phyloP scores from a whole-genome alignment of 2,797 vertebrate genomes.

The Odontamblyopus lacepedii region DNA sequence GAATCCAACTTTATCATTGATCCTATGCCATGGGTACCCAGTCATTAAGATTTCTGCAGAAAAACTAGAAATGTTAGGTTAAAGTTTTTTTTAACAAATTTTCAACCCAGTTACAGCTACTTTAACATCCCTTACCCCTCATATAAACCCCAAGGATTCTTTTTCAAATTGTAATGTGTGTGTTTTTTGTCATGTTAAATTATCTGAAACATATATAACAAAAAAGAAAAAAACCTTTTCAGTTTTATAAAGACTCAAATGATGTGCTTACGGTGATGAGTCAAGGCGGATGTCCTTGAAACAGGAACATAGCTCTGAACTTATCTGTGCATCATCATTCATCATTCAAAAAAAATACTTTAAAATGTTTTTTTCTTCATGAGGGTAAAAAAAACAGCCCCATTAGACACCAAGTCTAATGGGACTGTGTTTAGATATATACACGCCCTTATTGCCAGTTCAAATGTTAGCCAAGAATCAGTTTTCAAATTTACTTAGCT shows the following conservation, averaged over 20 bases:
- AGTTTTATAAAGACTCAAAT: not conserved
- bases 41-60: too few relatives aligned
- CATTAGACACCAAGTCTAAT: not conserved
- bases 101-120: too few relatives aligned
- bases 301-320: not conserved
- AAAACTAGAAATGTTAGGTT: too few relatives aligned
- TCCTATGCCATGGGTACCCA: too few relatives aligned
- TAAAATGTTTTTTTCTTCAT: not conserved
- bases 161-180: too few relatives aligned
- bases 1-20: too few relatives aligned
- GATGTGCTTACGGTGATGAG: not conserved
- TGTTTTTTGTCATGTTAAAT: too few relatives aligned
- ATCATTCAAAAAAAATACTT: not conserved
- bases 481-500: not conserved
- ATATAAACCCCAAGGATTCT: too few relatives aligned
- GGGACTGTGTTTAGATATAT: not conserved
- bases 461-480: not conserved
- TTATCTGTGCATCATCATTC: not conserved
- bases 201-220: too few relatives aligned
- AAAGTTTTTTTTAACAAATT: too few relatives aligned
- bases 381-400: not conserved
- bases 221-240: too few relatives aligned
- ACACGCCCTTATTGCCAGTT: not conserved
- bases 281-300: constrained; percentile 8
- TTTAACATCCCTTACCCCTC: too few relatives aligned